Percentiles rank a stretch among this genome's conserved stretches.
Conservation (phyloP, 2,113 vertebrate genomes). For the Cavia porcellus region DNA sequence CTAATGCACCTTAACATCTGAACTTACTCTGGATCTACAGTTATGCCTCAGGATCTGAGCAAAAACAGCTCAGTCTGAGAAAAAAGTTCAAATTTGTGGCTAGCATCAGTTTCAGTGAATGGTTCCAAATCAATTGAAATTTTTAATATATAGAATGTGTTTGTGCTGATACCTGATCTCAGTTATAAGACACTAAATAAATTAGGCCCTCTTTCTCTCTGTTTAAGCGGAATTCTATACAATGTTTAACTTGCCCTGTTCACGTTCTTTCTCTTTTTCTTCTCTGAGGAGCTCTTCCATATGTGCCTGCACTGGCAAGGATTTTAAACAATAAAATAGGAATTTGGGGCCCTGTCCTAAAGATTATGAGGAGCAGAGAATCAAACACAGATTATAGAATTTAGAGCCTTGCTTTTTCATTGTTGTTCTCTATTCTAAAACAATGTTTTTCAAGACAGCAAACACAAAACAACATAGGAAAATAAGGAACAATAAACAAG, state of each 20-base stretch:
- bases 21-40: neutral
- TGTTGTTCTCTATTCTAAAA: neutral
- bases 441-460: neutral
- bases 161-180: neutral
- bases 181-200: slow-evolving; percentile 11
- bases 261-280: neutral
- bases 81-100: neutral
- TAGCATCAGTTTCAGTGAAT: neutral
- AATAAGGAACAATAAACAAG: slow-evolving; percentile 14
- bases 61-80: neutral
- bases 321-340: neutral
- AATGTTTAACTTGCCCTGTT: neutral
- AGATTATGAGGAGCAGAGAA: neutral
- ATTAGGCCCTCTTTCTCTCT: neutral
- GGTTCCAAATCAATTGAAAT: neutral
- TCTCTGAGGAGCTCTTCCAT: neutral
- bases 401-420: neutral
- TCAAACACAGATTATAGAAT: neutral
- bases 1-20: neutral
- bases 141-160: neutral
- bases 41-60: neutral
- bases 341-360: slow-evolving; percentile 8
- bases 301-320: neutral
- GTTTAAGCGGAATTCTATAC: neutral
- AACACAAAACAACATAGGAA: neutral